Conservation (phyloP, 2,113 vertebrate genomes). For the Xiphorhynchus elegans region DNA sequence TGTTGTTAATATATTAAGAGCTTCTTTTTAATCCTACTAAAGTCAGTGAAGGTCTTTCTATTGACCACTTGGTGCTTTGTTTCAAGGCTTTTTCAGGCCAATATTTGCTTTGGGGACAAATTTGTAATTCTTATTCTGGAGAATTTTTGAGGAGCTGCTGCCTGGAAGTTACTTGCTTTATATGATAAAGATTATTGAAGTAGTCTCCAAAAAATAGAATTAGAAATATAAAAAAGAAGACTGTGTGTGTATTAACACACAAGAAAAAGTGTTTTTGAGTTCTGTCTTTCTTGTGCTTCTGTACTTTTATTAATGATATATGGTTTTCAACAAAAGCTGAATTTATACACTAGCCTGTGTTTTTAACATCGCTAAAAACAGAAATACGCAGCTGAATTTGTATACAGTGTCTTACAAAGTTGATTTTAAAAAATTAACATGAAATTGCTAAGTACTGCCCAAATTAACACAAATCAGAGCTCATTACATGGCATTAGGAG, state of each 20-base stretch:
- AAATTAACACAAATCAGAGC: conserved; percentile 74
- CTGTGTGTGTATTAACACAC: not conserved
- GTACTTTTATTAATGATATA: not conserved
- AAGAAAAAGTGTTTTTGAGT: not conserved
- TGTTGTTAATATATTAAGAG: not conserved
- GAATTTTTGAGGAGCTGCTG: not conserved
- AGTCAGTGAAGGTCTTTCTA: not conserved
- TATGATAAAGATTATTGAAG: not conserved
- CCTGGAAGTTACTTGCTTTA: not conserved
- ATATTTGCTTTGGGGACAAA: not conserved
- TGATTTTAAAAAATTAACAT: conserved; percentile 58
- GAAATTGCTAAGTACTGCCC: conserved; percentile 64
- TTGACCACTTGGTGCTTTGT: not conserved
- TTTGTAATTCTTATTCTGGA: not conserved
- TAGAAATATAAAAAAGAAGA: not conserved
- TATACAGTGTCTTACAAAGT: conserved; percentile 29
- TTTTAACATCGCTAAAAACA: conserved; percentile 23
- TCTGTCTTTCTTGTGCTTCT: not conserved
- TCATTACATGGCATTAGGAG: conserved; percentile 66
- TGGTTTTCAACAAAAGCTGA: not conserved
- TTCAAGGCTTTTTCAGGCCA: not conserved
- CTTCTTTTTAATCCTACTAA: not conserved
- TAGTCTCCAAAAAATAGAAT: not conserved
- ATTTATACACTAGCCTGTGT: not conserved
- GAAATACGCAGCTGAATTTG: conserved; percentile 16